Conservation (phyloP, 2,113 vertebrate genomes). For the Hypocryptadius cinnamomeus region DNA sequence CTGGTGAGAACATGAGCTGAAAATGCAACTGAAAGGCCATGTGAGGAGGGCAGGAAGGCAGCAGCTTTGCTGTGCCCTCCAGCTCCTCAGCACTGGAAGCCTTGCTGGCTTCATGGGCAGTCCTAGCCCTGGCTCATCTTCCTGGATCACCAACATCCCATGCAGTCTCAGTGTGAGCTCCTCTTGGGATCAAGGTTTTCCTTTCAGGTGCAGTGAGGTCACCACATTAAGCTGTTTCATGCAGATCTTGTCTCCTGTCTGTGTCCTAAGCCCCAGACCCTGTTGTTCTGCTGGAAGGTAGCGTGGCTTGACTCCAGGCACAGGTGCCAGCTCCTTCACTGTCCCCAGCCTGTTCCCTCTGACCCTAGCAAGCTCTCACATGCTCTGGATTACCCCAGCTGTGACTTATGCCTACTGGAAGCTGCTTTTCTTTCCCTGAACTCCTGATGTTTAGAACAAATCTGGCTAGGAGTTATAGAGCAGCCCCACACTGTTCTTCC, state of each 20-base stretch:
- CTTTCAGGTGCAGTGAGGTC: neutral
- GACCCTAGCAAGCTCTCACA: neutral
- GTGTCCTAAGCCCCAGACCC: neutral
- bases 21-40: neutral
- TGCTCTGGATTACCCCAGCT: neutral
- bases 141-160: neutral
- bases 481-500: neutral
- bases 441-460: neutral
- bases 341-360: neutral
- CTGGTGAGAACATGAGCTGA: neutral
- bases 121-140: neutral
- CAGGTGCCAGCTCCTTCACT: neutral
- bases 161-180: neutral
- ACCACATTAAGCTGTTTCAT: neutral
- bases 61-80: neutral
- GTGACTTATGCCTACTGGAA: neutral
- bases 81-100: neutral
- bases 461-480: neutral
- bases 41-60: neutral
- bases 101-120: neutral
- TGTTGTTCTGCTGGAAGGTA: neutral
- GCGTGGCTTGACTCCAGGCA: neutral
- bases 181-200: neutral
- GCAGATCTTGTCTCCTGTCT: neutral
- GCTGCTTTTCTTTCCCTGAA: neutral